phyloP scores from a whole-genome alignment of 2,888 invertebrate species.

The Pyrocoelia pectoralis region DNA sequence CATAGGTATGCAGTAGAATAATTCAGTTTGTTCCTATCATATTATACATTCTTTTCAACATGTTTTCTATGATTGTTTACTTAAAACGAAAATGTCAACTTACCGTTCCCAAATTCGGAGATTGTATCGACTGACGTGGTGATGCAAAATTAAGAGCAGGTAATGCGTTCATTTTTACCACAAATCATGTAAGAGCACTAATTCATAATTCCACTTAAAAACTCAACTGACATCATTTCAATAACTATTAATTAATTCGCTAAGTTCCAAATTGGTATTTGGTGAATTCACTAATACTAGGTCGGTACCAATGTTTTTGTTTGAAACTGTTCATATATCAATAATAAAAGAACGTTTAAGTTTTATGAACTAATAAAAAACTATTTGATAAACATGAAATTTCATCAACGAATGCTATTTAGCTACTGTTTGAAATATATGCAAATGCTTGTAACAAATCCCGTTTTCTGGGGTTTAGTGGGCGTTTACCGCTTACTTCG shows the following conservation, averaged over 20 bases:
- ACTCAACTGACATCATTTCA: background rate
- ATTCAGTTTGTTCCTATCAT: too few relatives aligned
- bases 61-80: too few relatives aligned
- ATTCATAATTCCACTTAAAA: too few relatives aligned
- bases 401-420: constrained; percentile 22
- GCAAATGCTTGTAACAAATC: constrained; percentile 25
- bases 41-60: too few relatives aligned
- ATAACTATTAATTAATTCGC: background rate
- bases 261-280: too few relatives aligned
- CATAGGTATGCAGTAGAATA: too few relatives aligned
- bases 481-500: constrained; percentile 21
- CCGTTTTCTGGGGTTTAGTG: constrained; percentile 17
- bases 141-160: constrained; percentile 49
- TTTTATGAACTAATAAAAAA: constrained; percentile 34
- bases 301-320: too few relatives aligned
- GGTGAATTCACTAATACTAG: too few relatives aligned
- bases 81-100: constrained; percentile 26
- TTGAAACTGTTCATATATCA: background rate
- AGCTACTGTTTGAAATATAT: constrained; percentile 27
- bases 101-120: constrained; percentile 43
- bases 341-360: background rate
- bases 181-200: background rate
- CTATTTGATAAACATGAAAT: constrained; percentile 33
- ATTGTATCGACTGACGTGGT: constrained; percentile 40
- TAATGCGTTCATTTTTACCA: constrained; percentile 47